These are phyloP conservation scores for Bradypodion pumilum DNA, from an alignment of 2,797 vertebrate species.

Conservation along the genomic window DNA sequence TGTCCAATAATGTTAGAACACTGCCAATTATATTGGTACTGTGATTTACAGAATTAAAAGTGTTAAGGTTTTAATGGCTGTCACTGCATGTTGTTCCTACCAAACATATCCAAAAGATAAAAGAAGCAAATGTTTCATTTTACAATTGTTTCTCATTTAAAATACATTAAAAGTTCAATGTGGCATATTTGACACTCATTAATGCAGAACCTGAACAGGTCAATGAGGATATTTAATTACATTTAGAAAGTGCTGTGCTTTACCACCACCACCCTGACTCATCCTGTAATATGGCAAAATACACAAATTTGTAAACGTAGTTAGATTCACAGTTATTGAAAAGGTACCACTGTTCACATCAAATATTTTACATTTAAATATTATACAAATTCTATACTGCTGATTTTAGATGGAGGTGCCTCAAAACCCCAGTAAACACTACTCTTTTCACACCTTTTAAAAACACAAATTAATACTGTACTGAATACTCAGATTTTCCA, in stretches of 20 bases:
- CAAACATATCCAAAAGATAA: not conserved
- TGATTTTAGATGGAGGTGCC: conserved; percentile 32
- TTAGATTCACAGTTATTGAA: conserved; percentile 63
- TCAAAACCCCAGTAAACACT: conserved; percentile 58
- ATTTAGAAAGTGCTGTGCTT: conserved; percentile 31
- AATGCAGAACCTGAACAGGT: conserved; percentile 23
- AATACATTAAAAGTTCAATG: not conserved
- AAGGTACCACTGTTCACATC: conserved; percentile 48
- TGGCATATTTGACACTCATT: not conserved
- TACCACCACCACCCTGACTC: not conserved
- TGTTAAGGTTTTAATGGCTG: conserved; percentile 8
- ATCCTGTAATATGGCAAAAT: conserved; percentile 27
- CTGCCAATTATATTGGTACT: not conserved
- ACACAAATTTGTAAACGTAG: conserved; percentile 60
- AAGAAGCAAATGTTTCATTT: conserved; percentile 30
- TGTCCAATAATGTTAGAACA: not conserved
- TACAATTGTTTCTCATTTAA: conserved; percentile 25
- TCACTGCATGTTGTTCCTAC: conserved; percentile 21
- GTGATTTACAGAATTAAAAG: not conserved
- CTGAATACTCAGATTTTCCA: conserved; percentile 62
- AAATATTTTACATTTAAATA: conserved; percentile 38
- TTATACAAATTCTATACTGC: conserved; percentile 18
- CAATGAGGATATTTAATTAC: conserved; percentile 19
- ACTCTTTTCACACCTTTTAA: conserved; percentile 51
- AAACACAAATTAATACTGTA: conserved; percentile 67